These are phyloP conservation scores for Gallinago undulata DNA, from an alignment of 2,113 vertebrate species.

Conservation along the genomic window DNA sequence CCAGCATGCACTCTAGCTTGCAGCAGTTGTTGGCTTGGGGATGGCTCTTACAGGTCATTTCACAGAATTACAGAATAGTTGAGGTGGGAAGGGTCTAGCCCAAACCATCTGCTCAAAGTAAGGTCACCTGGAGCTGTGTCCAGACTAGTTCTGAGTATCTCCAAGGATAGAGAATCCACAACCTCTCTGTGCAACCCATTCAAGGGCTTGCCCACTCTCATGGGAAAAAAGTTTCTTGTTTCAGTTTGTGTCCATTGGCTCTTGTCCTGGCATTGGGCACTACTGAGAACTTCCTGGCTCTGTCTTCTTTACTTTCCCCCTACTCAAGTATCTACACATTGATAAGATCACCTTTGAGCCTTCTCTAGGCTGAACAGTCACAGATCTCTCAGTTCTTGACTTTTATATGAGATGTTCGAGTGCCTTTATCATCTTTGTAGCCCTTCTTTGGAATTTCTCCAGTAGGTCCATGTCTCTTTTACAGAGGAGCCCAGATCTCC, in stretches of 20 bases:
- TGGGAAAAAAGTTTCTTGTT: background rate
- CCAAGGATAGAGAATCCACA: background rate
- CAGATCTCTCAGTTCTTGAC: background rate
- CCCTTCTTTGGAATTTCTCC: background rate
- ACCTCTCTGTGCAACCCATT: background rate
- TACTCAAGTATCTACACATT: background rate
- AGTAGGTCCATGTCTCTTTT: background rate
- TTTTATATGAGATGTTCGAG: background rate
- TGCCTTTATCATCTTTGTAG: no score
- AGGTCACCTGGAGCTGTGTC: background rate
- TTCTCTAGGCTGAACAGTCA: background rate
- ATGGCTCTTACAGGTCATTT: background rate
- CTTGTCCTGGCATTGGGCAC: background rate
- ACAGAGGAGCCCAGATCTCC: background rate
- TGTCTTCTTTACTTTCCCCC: background rate
- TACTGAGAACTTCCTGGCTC: background rate
- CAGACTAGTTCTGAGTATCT: background rate
- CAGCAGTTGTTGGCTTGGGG: background rate
- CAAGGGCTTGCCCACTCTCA: background rate
- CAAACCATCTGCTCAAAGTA: background rate
- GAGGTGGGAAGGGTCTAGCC: background rate
- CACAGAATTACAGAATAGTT: background rate
- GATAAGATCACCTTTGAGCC: background rate
- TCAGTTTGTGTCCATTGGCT: background rate
- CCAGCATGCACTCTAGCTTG: background rate